These are phyloP conservation scores for Crossaster papposus DNA, from an alignment of 53 echinoderm and acorn worm species.

Conservation along the genomic window DNA sequence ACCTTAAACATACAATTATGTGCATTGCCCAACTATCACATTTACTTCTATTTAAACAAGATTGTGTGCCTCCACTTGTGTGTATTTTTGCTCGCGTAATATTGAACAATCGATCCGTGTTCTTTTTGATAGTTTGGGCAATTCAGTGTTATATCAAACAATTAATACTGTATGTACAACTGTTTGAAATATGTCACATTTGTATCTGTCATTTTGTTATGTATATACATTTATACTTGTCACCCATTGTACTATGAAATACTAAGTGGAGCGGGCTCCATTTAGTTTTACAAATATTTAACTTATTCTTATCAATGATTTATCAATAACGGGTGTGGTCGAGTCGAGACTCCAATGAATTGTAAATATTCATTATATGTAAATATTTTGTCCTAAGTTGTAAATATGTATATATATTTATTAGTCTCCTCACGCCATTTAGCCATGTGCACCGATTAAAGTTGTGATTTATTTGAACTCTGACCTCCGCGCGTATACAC, in stretches of 20 bases:
- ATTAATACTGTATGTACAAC: background rate
- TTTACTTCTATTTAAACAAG: too few species aligned
- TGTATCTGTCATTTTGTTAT: background rate
- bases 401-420: constrained; percentile 15
- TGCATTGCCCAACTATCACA: too few species aligned
- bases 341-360: background rate
- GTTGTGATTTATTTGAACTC: background rate
- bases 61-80: too few species aligned
- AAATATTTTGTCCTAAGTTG: constrained; percentile 41
- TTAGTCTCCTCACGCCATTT: background rate
- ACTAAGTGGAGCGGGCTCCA: constrained; percentile 31
- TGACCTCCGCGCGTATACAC: background rate
- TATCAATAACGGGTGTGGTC: background rate
- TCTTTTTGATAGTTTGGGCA: background rate
- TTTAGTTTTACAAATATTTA: background rate
- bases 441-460: background rate
- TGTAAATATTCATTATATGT: constrained; percentile 56
- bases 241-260: too few species aligned
- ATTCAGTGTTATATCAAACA: background rate
- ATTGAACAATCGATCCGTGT: background rate
- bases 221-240: background rate
- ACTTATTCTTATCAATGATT: background rate
- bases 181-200: background rate
- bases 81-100: too few species aligned
- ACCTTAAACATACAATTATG: too few species aligned